Evolutionary conservation across 1,140 invertebrate species (phyloP).

Genomic region (Zaprionus taronus): DNA sequence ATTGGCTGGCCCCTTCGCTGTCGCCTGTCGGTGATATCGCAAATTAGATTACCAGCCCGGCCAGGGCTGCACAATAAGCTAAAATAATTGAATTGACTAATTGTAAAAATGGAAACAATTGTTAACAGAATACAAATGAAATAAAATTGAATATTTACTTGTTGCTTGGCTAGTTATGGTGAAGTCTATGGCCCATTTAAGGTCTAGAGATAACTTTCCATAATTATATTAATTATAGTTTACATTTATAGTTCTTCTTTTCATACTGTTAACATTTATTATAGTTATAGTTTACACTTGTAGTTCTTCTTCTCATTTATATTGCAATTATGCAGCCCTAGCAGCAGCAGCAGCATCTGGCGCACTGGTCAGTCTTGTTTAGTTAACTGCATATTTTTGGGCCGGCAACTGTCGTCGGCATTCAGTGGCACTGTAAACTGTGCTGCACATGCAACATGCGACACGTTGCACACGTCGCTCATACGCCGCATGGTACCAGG

Average conservation of each 20-base stretch:
- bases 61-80: constrained; percentile 17
- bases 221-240: too few relatives aligned
- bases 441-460: constrained; percentile 29
- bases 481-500: constrained; percentile 35
- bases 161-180: too few relatives aligned
- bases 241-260: too few relatives aligned
- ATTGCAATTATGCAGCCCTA: not conserved
- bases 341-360: constrained; percentile 20
- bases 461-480: constrained; percentile 59
- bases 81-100: not conserved
- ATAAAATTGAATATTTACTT: not conserved
- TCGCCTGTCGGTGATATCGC: constrained; percentile 43
- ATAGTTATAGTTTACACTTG: too few relatives aligned
- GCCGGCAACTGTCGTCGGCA: constrained; percentile 42
- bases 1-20: constrained; percentile 35
- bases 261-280: too few relatives aligned
- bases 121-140: not conserved
- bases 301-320: not conserved
- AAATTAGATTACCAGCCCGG: constrained; percentile 63
- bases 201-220: too few relatives aligned
- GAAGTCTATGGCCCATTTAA: too few relatives aligned
- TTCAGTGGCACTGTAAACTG: constrained; percentile 24
- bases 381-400: constrained; percentile 61
- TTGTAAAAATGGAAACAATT: not conserved
- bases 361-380: constrained; percentile 54